Percentiles rank a stretch among this genome's conserved stretches.
phyloP scores from a whole-genome alignment of 2,888 invertebrate genomes.

The Electrophaes corylata region DNA sequence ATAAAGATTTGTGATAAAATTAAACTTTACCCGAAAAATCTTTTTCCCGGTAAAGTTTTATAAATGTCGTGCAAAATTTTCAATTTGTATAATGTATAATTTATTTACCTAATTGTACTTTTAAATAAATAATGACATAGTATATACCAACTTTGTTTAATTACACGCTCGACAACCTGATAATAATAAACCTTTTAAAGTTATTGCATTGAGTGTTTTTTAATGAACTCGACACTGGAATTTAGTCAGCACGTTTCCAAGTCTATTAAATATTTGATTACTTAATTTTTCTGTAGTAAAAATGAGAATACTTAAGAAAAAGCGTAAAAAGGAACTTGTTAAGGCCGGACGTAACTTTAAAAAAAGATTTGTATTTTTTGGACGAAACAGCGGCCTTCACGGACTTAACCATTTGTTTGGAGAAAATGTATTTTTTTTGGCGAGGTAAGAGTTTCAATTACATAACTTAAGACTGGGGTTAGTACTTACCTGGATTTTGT shows the following conservation, averaged over 20 bases:
- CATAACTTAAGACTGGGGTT: neutral
- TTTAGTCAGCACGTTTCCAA: neutral
- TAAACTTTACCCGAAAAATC: too few relatives aligned
- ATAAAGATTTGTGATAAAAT: too few relatives aligned
- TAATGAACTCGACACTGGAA: neutral
- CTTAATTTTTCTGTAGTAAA: neutral
- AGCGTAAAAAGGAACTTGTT: neutral
- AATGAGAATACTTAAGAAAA: neutral
- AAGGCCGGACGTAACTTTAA: conserved; percentile 11
- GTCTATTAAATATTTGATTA: neutral
- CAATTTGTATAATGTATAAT: conserved; percentile 5
- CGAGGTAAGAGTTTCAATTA: conserved; percentile 65
- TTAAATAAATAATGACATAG: conserved; percentile 21
- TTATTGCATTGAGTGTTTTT: conserved; percentile 17
- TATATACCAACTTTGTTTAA: conserved; percentile 5
- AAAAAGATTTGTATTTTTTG: conserved; percentile 57
- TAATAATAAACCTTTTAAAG: conserved; percentile 25
- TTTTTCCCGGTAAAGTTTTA: neutral
- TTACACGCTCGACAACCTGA: conserved; percentile 5
- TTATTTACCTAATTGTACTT: conserved; percentile 2
- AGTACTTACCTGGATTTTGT: neutral
- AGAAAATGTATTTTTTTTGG: conserved; percentile 71
- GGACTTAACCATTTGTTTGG: conserved; percentile 84
- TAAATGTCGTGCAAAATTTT: conserved; percentile 1
- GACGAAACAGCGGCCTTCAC: conserved; percentile 71